Evolutionary conservation across 1,140 invertebrate genomes (phyloP), one percentile per base, ranked within the genome.

Genomic region (Drosophila varians): DNA sequence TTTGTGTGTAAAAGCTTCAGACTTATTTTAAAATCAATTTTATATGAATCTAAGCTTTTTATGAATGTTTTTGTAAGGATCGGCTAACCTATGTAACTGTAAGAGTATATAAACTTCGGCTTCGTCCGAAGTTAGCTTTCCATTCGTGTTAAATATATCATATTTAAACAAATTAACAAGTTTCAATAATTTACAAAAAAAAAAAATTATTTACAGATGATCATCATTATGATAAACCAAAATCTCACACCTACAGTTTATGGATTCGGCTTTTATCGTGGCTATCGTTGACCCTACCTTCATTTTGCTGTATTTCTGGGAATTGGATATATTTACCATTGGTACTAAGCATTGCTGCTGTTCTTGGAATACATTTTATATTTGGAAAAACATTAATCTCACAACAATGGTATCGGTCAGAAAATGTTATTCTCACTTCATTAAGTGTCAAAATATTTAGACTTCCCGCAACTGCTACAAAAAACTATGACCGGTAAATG

Each of bases 221-320:
- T 18, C 76, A 80, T 26, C 52, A 96, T 83, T 95, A 96, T 91
- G 96, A 96, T 84, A 96, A 97, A 90, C 94, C 21, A 45, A 8
- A 28, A 2, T 19, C 14, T 7, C 16, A 25, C 14, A 23, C 38
- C 18, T 31, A 26, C 4, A 21, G 12, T 52, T 56, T 51, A 3
- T 57, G 60, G 42, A 66, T 38, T 3, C 72, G 66, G 55, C 18
- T 53, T n/a, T 26, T 14, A 6, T 19, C 46, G 0, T 40, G 8
- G 23, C 7, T 58, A 4, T 21, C 42, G 28, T 0, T 57, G 12
- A 14, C 45, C 9, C 18, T 18, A n/a, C 7, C 14, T 38, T 14
- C 19, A 23, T 19, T 43, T 46, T 16, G 28, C 49, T 31, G 42
- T 16, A n/a, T 49, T 9, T 23, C 12, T 34, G 23, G 5, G 3